Base-by-base conservation (phyloP, 2,888 invertebrate species). In the Plagodis pulveraria region DNA sequence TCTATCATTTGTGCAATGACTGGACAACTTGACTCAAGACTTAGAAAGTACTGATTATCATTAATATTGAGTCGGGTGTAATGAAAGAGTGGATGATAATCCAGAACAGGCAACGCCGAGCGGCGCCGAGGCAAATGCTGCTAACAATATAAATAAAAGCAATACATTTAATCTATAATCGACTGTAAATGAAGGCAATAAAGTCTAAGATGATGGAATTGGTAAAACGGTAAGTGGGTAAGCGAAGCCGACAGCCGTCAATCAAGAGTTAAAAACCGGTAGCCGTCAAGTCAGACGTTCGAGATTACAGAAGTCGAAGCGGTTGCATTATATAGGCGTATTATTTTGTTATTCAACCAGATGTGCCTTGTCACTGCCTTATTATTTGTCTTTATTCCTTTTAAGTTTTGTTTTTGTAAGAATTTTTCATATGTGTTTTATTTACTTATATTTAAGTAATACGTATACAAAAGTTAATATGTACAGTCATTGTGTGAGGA, bases 231-330 rank as follows among this genome's bases (percentile, higher is more conserved):
- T 69, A 57, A 63, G 74, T 66, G 72, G 69, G 83, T 87, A 87
- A 88, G 84, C 87, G 84, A 81, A 89, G 89, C 90, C 89, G 91
- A 90, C 91, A 91, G 89, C 87, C 91, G 91, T 92, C 91, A 91
- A 91, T 91, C 91, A 89, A 82, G 81, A 87, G 87, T 84, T 91
- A 89, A 92, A 91, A 91, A 91, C 91, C 91, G 91, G 91, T 92
- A 92, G 91, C 91, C 76, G 84, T 78, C 81, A 82, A 83, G 80
- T 83, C 87, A 85, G 87, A 89, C 84, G 80, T 85, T 84, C 83
- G 84, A 81, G 89, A 87, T 86, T 84, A 90, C 84, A 83, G 86
- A 87, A 86, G 82, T 77, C 74, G 75, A 87, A 77, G 89, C 90
- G 89, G 62, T 62, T 69, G 69, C 69, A 69, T 65, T 69, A 69